A percentile compares a stretch with the other conserved stretches of the same genome.
Evolutionary conservation across 2,888 invertebrate species (phyloP).

Genomic region (Pterostichus niger): DNA sequence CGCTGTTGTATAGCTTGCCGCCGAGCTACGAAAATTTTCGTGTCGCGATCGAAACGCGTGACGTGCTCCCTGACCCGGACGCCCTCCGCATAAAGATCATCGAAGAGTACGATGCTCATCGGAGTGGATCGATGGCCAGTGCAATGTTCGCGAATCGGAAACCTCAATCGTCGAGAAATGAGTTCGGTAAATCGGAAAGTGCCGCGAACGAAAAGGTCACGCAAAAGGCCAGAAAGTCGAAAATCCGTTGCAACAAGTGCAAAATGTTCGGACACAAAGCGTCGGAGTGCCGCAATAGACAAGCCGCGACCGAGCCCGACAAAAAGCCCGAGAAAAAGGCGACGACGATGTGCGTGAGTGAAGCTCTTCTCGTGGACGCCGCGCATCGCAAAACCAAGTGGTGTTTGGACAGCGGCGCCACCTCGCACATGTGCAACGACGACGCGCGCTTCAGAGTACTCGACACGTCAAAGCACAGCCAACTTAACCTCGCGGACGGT

Average conservation of each 20-base stretch:
- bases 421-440: slow-evolving; percentile 48
- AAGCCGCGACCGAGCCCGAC: background rate
- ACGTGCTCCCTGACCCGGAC: slow-evolving; percentile 70
- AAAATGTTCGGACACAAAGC: slow-evolving; percentile 52
- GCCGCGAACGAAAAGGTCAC: slow-evolving; percentile 49
- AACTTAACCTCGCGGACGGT: slow-evolving; percentile 41
- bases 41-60: slow-evolving; percentile 72
- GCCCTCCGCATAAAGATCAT: slow-evolving; percentile 70
- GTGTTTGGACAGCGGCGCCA: slow-evolving; percentile 47
- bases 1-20: slow-evolving; percentile 72
- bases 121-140: slow-evolving; percentile 14
- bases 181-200: slow-evolving; percentile 24
- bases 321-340: too few species aligned
- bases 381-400: background rate
- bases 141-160: slow-evolving; percentile 46
- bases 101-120: slow-evolving; percentile 70
- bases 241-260: slow-evolving; percentile 43
- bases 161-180: too few species aligned
- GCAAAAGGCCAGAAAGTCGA: slow-evolving; percentile 28
- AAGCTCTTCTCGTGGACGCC: slow-evolving; percentile 20
- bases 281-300: slow-evolving; percentile 23
- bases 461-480: slow-evolving; percentile 19
- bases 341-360: slow-evolving; percentile 5
- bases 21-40: slow-evolving; percentile 71
- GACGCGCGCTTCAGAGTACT: slow-evolving; percentile 4